Conservation (phyloP, 2,113 vertebrate species). For the Malurus melanocephalus region DNA sequence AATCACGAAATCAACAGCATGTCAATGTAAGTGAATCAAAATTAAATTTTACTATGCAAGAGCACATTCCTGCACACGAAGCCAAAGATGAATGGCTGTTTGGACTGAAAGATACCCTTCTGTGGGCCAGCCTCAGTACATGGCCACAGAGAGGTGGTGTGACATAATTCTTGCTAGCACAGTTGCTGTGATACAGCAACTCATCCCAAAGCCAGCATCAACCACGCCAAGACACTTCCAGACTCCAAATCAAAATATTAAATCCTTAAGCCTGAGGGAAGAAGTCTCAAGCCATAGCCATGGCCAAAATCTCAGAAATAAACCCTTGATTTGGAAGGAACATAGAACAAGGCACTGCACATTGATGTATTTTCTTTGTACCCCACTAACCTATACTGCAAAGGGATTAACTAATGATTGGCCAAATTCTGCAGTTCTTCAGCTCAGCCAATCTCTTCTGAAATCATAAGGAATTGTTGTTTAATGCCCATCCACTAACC, state of each 20-base stretch:
- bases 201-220: background rate
- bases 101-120: constrained; percentile 21
- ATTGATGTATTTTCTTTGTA: background rate
- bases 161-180: background rate
- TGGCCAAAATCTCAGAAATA: constrained; percentile 35
- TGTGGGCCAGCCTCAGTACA: constrained; percentile 25
- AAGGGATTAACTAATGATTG: background rate
- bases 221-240: background rate
- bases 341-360: background rate
- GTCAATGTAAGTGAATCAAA: background rate
- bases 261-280: background rate
- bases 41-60: background rate
- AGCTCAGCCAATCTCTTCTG: background rate
- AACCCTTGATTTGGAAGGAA: constrained; percentile 10
- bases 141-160: background rate
- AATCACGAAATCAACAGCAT: background rate
- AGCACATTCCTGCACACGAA: constrained; percentile 23
- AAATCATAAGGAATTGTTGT: background rate
- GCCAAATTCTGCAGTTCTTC: background rate
- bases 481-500: background rate
- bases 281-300: background rate
- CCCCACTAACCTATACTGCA: background rate
- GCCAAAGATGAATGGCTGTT: constrained; percentile 33
- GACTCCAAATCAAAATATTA: background rate
- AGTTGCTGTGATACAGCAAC: background rate